Evolutionary conservation across 2,113 vertebrate genomes (phyloP).

Genomic region (Grus americana): DNA sequence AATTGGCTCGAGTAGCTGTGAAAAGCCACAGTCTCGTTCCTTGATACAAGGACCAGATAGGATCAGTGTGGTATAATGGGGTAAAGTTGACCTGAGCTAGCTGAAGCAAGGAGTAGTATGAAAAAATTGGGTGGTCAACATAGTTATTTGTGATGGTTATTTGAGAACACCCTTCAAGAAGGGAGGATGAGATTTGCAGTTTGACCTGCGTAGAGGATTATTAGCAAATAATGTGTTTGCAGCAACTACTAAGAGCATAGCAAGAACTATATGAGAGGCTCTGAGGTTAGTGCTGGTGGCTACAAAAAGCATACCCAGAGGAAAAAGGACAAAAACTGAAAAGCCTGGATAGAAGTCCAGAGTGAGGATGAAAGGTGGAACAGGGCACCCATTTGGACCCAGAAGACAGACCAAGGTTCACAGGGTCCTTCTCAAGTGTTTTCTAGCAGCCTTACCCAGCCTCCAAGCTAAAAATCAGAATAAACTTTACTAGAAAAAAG

Average conservation of each 20-base stretch:
- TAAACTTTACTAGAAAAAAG: neutral
- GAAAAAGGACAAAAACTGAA: neutral
- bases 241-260: neutral
- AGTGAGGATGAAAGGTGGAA: neutral
- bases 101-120: neutral
- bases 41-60: neutral
- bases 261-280: neutral
- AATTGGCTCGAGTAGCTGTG: neutral
- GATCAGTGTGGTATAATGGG: too few species aligned
- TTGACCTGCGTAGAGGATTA: neutral
- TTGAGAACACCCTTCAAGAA: neutral
- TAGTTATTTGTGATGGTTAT: neutral
- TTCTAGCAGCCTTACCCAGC: neutral
- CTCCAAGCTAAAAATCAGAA: neutral
- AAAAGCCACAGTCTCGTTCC: too few species aligned
- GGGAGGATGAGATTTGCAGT: neutral
- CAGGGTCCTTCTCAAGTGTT: neutral
- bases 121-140: neutral
- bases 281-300: neutral
- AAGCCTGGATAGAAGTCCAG: neutral
- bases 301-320: neutral
- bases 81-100: neutral
- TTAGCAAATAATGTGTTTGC: neutral
- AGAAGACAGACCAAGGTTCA: neutral
- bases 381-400: neutral